Evolutionary conservation across 2,113 vertebrate genomes (phyloP).

Genomic region (Poeciliopsis turrubarensis): DNA sequence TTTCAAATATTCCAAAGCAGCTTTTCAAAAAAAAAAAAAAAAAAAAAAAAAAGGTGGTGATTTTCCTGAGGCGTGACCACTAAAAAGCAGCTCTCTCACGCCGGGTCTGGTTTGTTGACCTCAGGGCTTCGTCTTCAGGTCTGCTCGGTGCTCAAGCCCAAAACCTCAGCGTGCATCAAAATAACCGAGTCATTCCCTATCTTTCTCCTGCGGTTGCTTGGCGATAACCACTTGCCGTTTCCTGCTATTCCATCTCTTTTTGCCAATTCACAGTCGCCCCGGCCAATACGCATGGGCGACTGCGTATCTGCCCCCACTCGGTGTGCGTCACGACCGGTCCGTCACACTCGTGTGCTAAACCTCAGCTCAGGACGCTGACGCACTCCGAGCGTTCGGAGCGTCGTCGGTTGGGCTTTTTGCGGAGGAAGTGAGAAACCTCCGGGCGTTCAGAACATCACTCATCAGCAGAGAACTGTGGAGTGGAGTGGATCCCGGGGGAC

Average conservation of each 20-base stretch:
- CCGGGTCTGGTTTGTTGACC: conserved; percentile 14
- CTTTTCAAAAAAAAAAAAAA: background rate
- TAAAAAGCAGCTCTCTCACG: background rate
- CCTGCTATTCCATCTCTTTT: conserved; percentile 25
- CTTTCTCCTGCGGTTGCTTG: conserved; percentile 58
- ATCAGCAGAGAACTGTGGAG: conserved; percentile 33
- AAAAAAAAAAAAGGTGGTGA: conserved; percentile 8
- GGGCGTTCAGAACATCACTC: conserved; percentile 18
- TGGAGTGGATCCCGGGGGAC: conserved; percentile 23
- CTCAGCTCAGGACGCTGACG: conserved; percentile 60
- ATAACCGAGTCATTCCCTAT: conserved; percentile 14
- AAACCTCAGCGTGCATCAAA: conserved; percentile 28
- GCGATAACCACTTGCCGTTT: conserved; percentile 50
- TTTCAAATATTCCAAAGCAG: conserved; percentile 5
- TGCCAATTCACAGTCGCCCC: conserved; percentile 31
- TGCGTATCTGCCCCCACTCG: conserved; percentile 14
- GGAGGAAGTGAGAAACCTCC: conserved; percentile 33
- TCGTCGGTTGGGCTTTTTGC: conserved; percentile 10
- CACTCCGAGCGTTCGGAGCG: conserved; percentile 26
- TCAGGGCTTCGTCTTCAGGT: background rate
- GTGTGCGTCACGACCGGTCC: conserved; percentile 39
- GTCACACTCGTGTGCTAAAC: conserved; percentile 67
- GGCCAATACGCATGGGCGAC: conserved; percentile 25
- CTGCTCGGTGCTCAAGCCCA: conserved; percentile 25
- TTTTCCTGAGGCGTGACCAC: conserved; percentile 1